Conservation (phyloP, 2,797 vertebrate species). For the Enteromius mattozi region DNA sequence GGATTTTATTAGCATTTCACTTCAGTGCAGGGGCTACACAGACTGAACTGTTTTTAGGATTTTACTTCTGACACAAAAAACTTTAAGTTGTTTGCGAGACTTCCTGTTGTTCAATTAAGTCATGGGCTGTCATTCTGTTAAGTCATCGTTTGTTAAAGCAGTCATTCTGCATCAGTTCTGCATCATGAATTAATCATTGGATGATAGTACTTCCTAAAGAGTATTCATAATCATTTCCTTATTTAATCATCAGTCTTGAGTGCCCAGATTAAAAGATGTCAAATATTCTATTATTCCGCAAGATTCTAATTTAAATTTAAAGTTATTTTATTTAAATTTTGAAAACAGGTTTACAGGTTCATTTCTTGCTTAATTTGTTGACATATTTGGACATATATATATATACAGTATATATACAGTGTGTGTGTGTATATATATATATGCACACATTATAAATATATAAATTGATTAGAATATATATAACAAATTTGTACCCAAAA, state of each 20-base stretch:
- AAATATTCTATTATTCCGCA: neutral
- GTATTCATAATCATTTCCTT: neutral
- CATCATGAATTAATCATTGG: conserved; percentile 9
- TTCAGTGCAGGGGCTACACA: conserved; percentile 14
- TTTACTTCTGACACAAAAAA: neutral
- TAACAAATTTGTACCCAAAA: neutral
- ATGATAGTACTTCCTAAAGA: neutral
- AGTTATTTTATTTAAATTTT: neutral
- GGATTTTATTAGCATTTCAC: conserved; percentile 48
- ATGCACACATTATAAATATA: too few species aligned
- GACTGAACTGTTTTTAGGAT: neutral
- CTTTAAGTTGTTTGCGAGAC: neutral
- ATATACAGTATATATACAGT: too few species aligned
- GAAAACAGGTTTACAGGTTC: neutral
- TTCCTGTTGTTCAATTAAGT: conserved; percentile 5
- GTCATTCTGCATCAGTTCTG: neutral
- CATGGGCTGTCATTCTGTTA: neutral
- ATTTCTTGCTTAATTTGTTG: neutral
- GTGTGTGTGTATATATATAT: neutral
- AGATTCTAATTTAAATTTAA: neutral
- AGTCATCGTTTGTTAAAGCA: neutral
- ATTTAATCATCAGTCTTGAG: neutral
- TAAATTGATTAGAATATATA: too few species aligned
- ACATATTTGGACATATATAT: neutral
- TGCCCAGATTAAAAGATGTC: neutral